Base-by-base conservation (phyloP, 2,113 vertebrate species). In the Haemorhous mexicanus region DNA sequence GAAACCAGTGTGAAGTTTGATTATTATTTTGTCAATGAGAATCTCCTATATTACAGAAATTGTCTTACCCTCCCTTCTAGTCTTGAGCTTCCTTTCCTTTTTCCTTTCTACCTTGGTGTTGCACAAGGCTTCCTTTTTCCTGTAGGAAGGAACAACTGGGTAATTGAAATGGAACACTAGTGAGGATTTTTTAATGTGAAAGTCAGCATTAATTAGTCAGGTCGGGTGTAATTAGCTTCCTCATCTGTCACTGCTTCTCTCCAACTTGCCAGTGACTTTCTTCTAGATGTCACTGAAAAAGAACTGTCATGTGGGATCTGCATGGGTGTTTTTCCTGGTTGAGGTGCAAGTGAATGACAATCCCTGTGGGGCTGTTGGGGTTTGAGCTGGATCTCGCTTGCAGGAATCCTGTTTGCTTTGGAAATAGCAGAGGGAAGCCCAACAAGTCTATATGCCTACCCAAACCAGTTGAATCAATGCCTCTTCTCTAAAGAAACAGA, bases 131-230 rank as follows among this genome's bases (percentile, higher is more conserved):
- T 56, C 90, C 43, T 78, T 96, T 86, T 94, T 91, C 84, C 93
- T 93, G 1, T 66, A 62, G 94, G 94, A 93, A 80, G 83, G 93
- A 97, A 90, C 95, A 95, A n/a, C 92, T 32, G 37, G 58, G 75
- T 98, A 97, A 97, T 97, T 97, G 97, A 97, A 98, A 97, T 90
- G 74, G 90, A 97, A 90, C 92, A 76, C 87, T 92, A 93, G 80
- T 85, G 94, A 97, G 93, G 92, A 92, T 93, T 93, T 94, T 93
- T 93, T 97, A 96, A 96, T 97, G 89, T 93, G 95, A 93, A 96
- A 97, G 91, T 89, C 90, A 92, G 95, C 95, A 95, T 97, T 97
- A 97, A 98, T 98, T 97, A 98, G 95, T 85, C 81, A 58, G 95
- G 87, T 90, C 50, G 6, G 39, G 82, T 93, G 96, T 97, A 97